Evolutionary conservation across 2,797 vertebrate species (phyloP).

Genomic region (Gadopsis bispinosus): DNA sequence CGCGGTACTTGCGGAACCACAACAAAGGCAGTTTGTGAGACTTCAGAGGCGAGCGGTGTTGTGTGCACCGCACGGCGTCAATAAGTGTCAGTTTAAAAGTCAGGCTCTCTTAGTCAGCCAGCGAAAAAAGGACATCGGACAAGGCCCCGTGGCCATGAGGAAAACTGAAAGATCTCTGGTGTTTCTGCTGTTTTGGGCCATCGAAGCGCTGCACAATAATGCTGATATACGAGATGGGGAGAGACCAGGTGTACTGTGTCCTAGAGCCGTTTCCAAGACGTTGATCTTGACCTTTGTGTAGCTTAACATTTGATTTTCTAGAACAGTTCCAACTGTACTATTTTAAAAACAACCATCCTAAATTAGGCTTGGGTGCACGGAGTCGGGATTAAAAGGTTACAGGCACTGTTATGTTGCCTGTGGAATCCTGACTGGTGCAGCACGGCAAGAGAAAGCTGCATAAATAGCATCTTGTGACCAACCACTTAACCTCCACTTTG

Average conservation of each 20-base stretch:
- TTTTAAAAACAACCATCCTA: conserved; percentile 58
- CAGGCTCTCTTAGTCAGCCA: not conserved
- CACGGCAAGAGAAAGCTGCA: conserved; percentile 6
- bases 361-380: conserved; percentile 48
- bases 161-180: not conserved
- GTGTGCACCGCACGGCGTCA: conserved; percentile 33
- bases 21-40: conserved; percentile 56
- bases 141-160: not conserved
- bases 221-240: not conserved
- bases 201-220: not conserved
- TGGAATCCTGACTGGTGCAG: conserved; percentile 9
- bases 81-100: conserved; percentile 17
- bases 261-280: conserved; percentile 4
- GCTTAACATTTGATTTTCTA: conserved; percentile 42
- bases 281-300: conserved; percentile 44
- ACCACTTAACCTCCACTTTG: conserved; percentile 25
- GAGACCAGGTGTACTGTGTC: not conserved
- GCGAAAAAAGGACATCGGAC: conserved; percentile 1
- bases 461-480: conserved; percentile 45
- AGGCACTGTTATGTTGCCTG: conserved; percentile 36
- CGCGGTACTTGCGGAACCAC: conserved; percentile 59
- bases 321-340: conserved; percentile 33
- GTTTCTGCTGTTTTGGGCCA: conserved; percentile 7
- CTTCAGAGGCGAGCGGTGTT: conserved; percentile 25
- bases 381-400: conserved; percentile 67